Conservation (phyloP, 2,113 vertebrate species). For the Pungitius pungitius region DNA sequence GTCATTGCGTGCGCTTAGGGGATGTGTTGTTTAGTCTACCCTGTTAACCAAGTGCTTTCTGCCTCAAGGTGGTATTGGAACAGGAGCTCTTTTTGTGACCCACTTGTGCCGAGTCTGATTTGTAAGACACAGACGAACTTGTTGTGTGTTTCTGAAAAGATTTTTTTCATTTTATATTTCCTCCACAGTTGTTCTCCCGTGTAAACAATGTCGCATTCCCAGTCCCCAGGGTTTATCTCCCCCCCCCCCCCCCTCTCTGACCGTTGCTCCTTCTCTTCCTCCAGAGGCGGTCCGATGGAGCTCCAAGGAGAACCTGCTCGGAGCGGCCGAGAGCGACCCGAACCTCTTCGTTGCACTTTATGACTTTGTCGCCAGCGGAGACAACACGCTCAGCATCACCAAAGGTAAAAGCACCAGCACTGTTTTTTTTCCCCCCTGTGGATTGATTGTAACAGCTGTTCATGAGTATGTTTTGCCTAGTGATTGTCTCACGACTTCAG, state of each 20-base stretch:
- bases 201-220: not conserved
- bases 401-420: constrained; percentile 85
- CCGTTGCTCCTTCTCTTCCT: constrained; percentile 18
- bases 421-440: not conserved
- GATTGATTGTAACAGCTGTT: not conserved
- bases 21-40: not conserved
- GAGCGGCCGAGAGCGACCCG: constrained; percentile 95
- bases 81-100: not conserved
- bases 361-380: constrained; percentile 99
- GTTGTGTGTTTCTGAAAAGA: not conserved
- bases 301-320: constrained; percentile 98
- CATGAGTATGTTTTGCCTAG: not conserved
- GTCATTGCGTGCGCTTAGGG: not conserved
- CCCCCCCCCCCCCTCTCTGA: constrained; percentile 15
- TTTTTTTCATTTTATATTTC: not conserved
- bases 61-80: not conserved
- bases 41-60: not conserved
- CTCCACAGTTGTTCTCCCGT: not conserved
- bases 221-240: constrained; percentile 2
- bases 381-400: constrained; percentile 99
- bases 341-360: constrained; percentile 99
- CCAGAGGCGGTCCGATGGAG: constrained; percentile 98
- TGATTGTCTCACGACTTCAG: not conserved
- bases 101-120: not conserved
- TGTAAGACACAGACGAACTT: not conserved